These are phyloP conservation scores for Pipistrellus pygmaeus DNA, from an alignment of 2,797 vertebrate species.

Conservation along the genomic window DNA sequence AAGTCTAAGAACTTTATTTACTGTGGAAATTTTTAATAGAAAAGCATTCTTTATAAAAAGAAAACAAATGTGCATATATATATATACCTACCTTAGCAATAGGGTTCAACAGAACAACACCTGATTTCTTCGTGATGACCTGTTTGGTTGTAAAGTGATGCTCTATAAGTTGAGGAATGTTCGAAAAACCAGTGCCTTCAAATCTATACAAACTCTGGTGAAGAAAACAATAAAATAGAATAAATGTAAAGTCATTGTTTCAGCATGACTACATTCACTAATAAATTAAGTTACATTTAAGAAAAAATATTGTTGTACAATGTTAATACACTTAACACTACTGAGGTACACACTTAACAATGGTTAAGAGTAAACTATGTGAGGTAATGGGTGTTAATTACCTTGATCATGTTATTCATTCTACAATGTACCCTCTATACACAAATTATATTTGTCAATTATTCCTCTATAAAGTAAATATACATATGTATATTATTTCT, in stretches of 20 bases:
- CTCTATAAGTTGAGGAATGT: slow-evolving; percentile 97
- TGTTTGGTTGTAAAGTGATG: slow-evolving; percentile 97
- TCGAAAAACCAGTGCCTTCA: slow-evolving; percentile 96
- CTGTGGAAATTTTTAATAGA: not conserved
- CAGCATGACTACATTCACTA: not conserved
- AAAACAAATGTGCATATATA: not conserved
- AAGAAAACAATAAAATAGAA: slow-evolving; percentile 20
- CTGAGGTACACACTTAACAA: not conserved
- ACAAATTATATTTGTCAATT: not conserved
- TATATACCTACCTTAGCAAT: slow-evolving; percentile 92
- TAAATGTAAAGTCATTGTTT: slow-evolving; percentile 43
- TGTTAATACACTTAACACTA: not conserved
- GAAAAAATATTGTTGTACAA: not conserved
- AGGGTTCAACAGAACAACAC: slow-evolving; percentile 95
- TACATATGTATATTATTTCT: not conserved
- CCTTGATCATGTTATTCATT: not conserved
- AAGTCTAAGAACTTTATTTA: slow-evolving; percentile 33
- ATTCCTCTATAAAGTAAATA: not conserved
- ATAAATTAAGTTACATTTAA: not conserved
- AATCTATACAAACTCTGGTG: slow-evolving; percentile 96
- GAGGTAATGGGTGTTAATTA: not conserved
- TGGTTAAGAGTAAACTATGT: not conserved
- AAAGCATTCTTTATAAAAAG: not conserved
- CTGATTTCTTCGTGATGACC: slow-evolving; percentile 99
- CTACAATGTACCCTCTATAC: not conserved